Base-by-base conservation (phyloP, 2,888 invertebrate species). In the Ptilodon capucinus region DNA sequence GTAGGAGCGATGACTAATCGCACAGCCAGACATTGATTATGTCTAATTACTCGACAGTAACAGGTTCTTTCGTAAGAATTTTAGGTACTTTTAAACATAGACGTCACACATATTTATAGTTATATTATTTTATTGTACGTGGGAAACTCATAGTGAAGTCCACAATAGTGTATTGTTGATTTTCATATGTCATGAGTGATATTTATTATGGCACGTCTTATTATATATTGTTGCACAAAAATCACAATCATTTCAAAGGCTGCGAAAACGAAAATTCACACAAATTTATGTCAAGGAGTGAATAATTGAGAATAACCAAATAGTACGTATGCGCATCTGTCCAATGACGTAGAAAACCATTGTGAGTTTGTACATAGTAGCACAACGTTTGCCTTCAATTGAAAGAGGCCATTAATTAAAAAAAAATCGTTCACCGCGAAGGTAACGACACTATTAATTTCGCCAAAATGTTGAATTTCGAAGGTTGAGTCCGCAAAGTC, bases 281-380 rank as follows among this genome's bases (percentile, higher is more conserved):
- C 52, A 44, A 63, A 77, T 73, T 68, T 51, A 74, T 77, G 81
- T 80, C 82, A 82, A 81, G 80, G 81, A 73, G 62, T 71, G 68
- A 62, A 68, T 72, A 65, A 80, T 69, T 67, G 79, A 81, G 81
- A 76, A 76, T 76, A 81, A 69, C 51, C 67, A 79, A 79, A 80
- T 68, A 81, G 42, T 60, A 35, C 54, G 53, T 51, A 49, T 52
- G 49, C 70, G 68, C 74, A 70, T 71, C 63, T 77, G 71, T 57
- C 49, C 59, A 54, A 43, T 76, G 74, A 71, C 73, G 73, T 68
- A 39, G 36, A 51, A 35, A 55, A 45, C 55, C 54, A 62, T 71
- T 71, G 64, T 68, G 25, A 55, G 51, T 57, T 44, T 43, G 34
- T 50, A 18, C 21, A 13, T 21, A n/a, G 4, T 36, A 57, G 53